phyloP scores from a whole-genome alignment of 2,113 vertebrate genomes.

The Rhinoptilus africanus region DNA sequence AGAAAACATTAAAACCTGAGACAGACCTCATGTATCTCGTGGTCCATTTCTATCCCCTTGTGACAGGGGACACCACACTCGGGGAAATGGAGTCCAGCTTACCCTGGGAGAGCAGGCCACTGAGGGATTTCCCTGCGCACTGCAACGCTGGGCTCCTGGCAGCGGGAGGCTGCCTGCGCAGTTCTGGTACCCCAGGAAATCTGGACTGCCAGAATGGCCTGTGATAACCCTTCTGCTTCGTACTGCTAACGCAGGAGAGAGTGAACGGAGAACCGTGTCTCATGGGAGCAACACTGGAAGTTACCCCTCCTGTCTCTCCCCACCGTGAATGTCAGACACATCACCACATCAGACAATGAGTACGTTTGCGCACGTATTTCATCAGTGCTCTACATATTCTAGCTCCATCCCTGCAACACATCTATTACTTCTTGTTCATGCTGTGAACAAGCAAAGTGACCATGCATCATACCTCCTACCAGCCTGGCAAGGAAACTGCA shows the following conservation, averaged over 20 bases:
- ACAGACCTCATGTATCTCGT: background rate
- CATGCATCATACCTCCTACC: rapidly evolving
- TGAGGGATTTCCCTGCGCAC: background rate
- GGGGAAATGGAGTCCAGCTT: background rate
- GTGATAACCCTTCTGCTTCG: background rate
- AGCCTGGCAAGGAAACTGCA: background rate
- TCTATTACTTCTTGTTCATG: background rate
- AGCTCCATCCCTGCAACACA: background rate
- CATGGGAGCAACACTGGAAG: background rate
- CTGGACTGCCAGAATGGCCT: background rate
- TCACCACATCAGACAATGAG: background rate
- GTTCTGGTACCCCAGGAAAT: background rate
- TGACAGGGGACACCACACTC: no score
- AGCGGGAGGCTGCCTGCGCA: background rate
- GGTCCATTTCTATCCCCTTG: background rate
- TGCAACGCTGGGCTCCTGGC: background rate
- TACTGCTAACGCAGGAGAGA: background rate
- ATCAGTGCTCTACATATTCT: background rate
- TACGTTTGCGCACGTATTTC: background rate
- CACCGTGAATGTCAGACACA: background rate
- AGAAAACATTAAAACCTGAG: background rate
- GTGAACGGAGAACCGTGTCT: background rate
- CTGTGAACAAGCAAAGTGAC: background rate
- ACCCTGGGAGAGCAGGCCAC: background rate
- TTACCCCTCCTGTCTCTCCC: background rate